phyloP scores from a whole-genome alignment of 2,113 vertebrate genomes.

The Chloroceryle aenea region DNA sequence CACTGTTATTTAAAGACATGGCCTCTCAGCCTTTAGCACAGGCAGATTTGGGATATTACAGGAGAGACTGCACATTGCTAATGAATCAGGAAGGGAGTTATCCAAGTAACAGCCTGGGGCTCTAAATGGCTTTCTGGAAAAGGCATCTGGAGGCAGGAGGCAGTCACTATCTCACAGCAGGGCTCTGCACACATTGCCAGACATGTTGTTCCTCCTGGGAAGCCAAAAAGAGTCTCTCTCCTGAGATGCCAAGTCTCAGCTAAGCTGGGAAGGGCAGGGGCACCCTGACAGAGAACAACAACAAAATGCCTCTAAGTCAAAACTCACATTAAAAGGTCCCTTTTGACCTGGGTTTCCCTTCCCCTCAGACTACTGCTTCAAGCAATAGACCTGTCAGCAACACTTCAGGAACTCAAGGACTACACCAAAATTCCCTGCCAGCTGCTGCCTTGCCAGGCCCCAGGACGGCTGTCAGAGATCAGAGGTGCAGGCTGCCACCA shows the following conservation, averaged over 20 bases:
- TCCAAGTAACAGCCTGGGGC: slow-evolving; percentile 16
- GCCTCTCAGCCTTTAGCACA: background rate
- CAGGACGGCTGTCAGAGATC: background rate
- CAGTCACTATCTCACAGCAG: background rate
- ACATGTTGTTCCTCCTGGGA: background rate
- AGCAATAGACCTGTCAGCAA: background rate
- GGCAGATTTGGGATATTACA: background rate
- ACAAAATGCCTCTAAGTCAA: slow-evolving; percentile 10
- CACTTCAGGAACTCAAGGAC: background rate
- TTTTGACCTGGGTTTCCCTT: background rate
- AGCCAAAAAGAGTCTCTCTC: background rate
- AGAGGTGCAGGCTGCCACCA: background rate
- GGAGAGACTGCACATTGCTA: background rate
- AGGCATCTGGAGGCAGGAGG: slow-evolving; percentile 30
- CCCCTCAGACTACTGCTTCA: background rate
- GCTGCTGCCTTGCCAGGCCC: background rate
- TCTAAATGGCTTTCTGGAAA: slow-evolving; percentile 52
- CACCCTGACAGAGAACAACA: background rate
- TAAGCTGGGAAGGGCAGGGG: slow-evolving; percentile 2
- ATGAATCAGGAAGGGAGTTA: slow-evolving; percentile 16
- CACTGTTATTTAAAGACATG: slow-evolving; percentile 51
- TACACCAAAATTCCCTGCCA: background rate
- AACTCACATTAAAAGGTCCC: background rate
- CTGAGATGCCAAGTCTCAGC: background rate
- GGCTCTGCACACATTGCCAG: slow-evolving; percentile 16